Evolutionary conservation across 1,140 invertebrate genomes (phyloP).

Genomic region (Zaprionus ghesquierei): DNA sequence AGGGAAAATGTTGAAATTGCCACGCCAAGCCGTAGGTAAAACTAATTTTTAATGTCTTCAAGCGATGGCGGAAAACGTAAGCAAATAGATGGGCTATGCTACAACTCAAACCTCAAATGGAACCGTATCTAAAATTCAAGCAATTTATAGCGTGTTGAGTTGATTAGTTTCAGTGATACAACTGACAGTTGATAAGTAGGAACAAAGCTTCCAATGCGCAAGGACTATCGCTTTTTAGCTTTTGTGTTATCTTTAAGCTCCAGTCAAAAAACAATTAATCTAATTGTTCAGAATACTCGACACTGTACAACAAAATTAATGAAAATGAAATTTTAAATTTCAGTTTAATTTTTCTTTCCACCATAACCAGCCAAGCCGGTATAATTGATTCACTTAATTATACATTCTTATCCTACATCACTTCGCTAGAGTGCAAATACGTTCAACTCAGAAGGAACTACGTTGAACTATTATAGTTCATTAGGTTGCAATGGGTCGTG

Average conservation of each 20-base stretch:
- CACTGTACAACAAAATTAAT: background rate
- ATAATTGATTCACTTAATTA: background rate
- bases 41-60: constrained; percentile 61
- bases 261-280: background rate
- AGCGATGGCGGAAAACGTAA: background rate
- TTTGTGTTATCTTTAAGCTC: background rate
- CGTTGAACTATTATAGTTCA: background rate
- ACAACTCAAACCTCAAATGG: background rate
- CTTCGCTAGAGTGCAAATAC: background rate
- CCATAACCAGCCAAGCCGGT: background rate
- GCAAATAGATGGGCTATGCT: background rate
- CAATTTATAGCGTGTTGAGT: constrained; percentile 51
- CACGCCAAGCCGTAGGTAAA: constrained; percentile 45
- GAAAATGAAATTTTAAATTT: background rate
- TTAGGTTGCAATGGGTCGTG: constrained; percentile 33
- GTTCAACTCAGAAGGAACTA: background rate
- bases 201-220: too few relatives aligned
- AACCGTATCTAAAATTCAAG: background rate
- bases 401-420: constrained; percentile 6
- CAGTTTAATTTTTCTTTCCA: background rate
- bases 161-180: background rate
- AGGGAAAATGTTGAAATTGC: constrained; percentile 39
- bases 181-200: background rate
- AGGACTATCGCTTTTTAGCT: too few relatives aligned
- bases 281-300: background rate